phyloP scores from a whole-genome alignment of 2,797 vertebrate species.

The Ateles fusciceps region DNA sequence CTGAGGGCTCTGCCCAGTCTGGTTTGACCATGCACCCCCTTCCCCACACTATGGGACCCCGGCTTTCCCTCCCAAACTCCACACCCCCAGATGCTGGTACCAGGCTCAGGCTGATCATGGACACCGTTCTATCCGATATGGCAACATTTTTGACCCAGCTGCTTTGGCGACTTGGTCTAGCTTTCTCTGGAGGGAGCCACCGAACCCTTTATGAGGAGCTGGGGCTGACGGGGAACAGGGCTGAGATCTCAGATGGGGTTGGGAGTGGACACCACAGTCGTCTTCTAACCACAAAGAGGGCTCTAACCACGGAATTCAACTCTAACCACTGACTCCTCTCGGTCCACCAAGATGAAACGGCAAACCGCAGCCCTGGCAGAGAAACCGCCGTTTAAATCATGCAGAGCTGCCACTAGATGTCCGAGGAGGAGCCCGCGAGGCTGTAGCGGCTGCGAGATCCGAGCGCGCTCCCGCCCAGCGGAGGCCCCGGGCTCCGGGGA shows the following conservation, averaged over 20 bases:
- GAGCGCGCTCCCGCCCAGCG: too few relatives aligned
- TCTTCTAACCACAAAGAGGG: too few relatives aligned
- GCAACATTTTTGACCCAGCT: fast-evolving
- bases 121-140: background rate
- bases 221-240: fast-evolving
- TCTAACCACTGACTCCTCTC: background rate
- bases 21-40: background rate
- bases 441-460: too few relatives aligned
- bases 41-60: background rate
- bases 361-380: background rate
- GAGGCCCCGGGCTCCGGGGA: too few relatives aligned
- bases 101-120: background rate
- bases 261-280: background rate
- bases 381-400: too few relatives aligned
- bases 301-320: background rate
- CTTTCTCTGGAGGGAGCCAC: background rate
- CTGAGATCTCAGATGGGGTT: fast-evolving
- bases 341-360: too few relatives aligned
- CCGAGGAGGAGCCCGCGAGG: too few relatives aligned
- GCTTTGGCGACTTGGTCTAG: background rate
- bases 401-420: too few relatives aligned
- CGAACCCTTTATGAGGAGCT: background rate
- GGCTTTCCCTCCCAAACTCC: background rate
- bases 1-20: background rate
- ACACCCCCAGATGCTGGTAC: background rate